Conservation (phyloP, 2,888 invertebrate species). For the Mythimna ferrago region DNA sequence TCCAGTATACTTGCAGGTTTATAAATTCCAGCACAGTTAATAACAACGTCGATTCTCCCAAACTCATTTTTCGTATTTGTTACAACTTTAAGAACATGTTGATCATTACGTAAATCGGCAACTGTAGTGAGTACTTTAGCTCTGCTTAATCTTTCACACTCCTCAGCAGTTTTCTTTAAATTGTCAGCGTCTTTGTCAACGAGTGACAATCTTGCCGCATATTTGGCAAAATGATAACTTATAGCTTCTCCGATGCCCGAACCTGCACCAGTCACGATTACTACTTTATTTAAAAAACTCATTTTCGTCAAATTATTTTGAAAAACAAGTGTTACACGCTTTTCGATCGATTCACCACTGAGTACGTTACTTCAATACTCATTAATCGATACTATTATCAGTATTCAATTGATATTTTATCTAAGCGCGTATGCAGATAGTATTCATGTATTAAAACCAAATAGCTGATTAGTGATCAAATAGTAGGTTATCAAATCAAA, state of each 20-base stretch:
- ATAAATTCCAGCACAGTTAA: conserved; percentile 72
- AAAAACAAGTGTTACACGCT: conserved; percentile 16
- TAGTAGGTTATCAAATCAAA: conserved; percentile 1
- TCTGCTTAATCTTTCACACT: conserved; percentile 66
- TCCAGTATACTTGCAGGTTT: conserved; percentile 59
- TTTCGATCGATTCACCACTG: conserved; percentile 17
- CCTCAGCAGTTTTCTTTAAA: conserved; percentile 64
- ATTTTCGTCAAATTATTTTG: conserved; percentile 52
- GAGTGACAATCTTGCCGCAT: conserved; percentile 71
- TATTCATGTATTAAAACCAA: background rate
- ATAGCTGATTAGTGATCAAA: conserved; percentile 18
- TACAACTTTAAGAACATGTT: conserved; percentile 65
- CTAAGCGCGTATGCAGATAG: conserved; percentile 4
- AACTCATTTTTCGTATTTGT: conserved; percentile 65
- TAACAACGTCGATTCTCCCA: conserved; percentile 71
- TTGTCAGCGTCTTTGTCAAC: conserved; percentile 67
- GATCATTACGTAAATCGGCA: conserved; percentile 69
- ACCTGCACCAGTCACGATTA: conserved; percentile 73
- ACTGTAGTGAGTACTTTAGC: conserved; percentile 68
- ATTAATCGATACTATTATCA: conserved; percentile 43
- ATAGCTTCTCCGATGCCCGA: conserved; percentile 75
- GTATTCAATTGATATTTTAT: conserved; percentile 22
- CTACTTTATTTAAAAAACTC: conserved; percentile 74
- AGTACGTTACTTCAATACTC: conserved; percentile 1
- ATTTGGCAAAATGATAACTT: conserved; percentile 71